Conservation (phyloP, 37 sponge, comb jelly and placozoan genomes). For the Aphrocallistes beatrix region DNA sequence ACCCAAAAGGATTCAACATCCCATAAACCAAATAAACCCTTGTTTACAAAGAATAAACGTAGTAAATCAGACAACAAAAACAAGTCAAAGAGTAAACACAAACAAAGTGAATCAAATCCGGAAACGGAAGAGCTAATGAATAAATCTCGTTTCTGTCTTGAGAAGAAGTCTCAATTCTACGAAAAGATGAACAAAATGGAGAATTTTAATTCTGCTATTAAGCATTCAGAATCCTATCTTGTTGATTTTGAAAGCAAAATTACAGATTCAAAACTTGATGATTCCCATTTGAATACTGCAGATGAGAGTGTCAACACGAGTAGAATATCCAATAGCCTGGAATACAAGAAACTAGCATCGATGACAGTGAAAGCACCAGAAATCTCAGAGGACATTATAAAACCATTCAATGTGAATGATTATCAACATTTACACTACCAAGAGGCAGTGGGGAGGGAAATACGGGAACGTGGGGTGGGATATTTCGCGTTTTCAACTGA, state of each 20-base stretch:
- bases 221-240: neutral
- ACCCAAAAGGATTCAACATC: neutral
- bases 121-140: neutral
- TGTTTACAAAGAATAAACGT: neutral
- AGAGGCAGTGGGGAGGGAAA: conserved; percentile 32
- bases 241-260: neutral
- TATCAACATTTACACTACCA: neutral
- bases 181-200: neutral
- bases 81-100: neutral
- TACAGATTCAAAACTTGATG: neutral
- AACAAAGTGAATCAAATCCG: neutral
- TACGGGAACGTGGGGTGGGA: conserved; percentile 72
- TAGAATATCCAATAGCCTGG: neutral
- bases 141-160: neutral
- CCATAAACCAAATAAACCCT: neutral
- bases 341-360: neutral
- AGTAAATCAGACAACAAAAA: neutral
- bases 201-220: neutral
- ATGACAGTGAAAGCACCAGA: neutral
- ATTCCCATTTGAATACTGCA: no score
- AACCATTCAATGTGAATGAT: neutral
- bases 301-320: no score
- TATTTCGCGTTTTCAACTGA: conserved; percentile 71
- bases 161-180: neutral
- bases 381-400: neutral